Base-by-base conservation (phyloP, 64 coral and sea anemone genomes). In the Montipora sp. region DNA sequence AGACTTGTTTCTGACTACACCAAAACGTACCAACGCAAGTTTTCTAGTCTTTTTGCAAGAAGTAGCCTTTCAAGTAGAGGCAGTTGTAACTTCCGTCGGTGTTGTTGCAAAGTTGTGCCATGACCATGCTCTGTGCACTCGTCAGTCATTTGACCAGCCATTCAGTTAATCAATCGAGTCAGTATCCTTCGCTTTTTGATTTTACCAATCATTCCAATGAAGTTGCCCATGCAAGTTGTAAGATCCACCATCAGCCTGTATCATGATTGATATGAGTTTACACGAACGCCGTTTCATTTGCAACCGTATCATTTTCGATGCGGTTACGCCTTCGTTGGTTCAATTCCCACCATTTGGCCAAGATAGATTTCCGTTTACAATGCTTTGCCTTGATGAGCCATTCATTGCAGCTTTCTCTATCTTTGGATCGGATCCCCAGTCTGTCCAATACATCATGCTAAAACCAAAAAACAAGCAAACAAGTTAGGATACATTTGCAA, bases 341-440 rank as follows among this genome's bases (percentile, higher is more conserved):
- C 23, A 23, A 23, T 23, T 23, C 23, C 23, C 23, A 23, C 90
- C 95, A 90, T 96, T 96, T 53, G 95, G 95, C 95, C 95, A 96
- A 12, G 27, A 6, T 20, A 96, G 67, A 74, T 87, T 93, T 75
- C 87, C 77, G 18, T 77, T 96, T 11, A 96, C 80, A 78, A 96
- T 90, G 11, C 44, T 73, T 80, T 27, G 61, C 46, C 95, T 87
- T 7, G 83, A 12, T 72, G 85, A 78, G 0, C 95, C 95, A 69
- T 96, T 86, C 68, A 96, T 91, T 13, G 68, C 72, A 20, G 95
- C 87, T 27, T 82, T 61, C 20, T 96, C 90, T 22, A 96, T 93
- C 73, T 83, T 96, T 16, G 90, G 90, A 8, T 55, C 79, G 67
- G 87, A 70, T 13, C 95, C 95, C 95, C 90, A 96, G 58, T 96